These are phyloP conservation scores for Drosophila stalkeri DNA, from an alignment of 2,888 invertebrate genomes.

Conservation along the genomic window DNA sequence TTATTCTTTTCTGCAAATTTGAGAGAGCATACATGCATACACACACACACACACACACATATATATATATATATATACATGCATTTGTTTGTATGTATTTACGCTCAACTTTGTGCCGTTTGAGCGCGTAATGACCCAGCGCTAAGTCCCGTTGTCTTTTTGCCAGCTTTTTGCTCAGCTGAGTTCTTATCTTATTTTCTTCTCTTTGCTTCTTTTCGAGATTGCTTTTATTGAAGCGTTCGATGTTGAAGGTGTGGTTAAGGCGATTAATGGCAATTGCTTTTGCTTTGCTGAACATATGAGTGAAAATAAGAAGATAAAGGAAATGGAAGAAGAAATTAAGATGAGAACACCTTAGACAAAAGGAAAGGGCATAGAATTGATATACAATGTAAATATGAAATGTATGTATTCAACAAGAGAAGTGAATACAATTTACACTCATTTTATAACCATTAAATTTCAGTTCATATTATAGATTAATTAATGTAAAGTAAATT, in stretches of 20 bases:
- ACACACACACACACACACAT: no score
- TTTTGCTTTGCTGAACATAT: slow-evolving; percentile 3
- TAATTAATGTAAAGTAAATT: background rate
- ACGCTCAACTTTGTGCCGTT: background rate
- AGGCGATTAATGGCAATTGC: slow-evolving; percentile 2
- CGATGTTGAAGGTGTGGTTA: background rate
- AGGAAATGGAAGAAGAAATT: background rate
- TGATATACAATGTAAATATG: background rate
- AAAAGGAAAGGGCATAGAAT: background rate
- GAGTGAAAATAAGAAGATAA: background rate
- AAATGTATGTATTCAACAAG: no score
- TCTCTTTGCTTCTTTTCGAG: background rate
- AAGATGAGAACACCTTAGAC: no score
- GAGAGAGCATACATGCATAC: background rate
- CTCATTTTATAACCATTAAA: no score
- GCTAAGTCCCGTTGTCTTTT: slow-evolving; percentile 7
- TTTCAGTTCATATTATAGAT: no score
- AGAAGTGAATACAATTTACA: background rate
- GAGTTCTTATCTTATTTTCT: background rate
- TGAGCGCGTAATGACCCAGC: slow-evolving; percentile 5
- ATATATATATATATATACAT: background rate
- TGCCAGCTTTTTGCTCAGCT: background rate
- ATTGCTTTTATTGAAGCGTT: slow-evolving; percentile 5
- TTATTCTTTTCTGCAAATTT: background rate
- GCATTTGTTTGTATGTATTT: background rate